Evolutionary conservation across 2,888 invertebrate genomes (phyloP), one percentile per base, ranked within the genome.

Genomic region (Bugula neritina): DNA sequence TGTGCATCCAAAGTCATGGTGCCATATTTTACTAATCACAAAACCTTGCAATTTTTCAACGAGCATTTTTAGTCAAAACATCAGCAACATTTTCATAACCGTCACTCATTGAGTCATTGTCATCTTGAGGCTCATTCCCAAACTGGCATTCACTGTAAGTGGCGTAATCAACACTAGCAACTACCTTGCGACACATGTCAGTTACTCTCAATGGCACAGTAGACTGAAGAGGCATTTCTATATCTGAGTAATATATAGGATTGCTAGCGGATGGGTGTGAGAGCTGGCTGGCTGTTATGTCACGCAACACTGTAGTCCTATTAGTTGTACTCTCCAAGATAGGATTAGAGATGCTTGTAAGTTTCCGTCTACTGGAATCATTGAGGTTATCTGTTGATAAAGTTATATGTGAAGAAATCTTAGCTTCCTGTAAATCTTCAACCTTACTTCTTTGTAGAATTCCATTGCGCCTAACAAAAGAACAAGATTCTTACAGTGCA

Each of bases 291-390:
- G 43, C 17, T 5, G 10, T 43, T 31, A 63, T 63, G 31, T 63
- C 63, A 13, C 63, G 10, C n/a, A 63, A 63, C 1, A 25, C 27
- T 27, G 27, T 63, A 63, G 29, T 31, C 5, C 31, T 21, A 27
- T 63, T 63, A 13, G 63, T 63, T 63, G 63, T 63, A n/a, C 63
- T 63, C 31, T 63, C 63, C 31, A 63, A 63, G 3, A 63, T 63
- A 63, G 63, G 63, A 63, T 31, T 63, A 63, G 63, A 63, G 21
- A 63, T 63, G 5, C 27, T 31, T 5, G 5, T 43, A 43, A 10
- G 43, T 31, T 63, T 25, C 17, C 23, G 29, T 31, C 63, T 63
- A 25, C 57, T 57, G 10, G 57, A 57, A 25, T 25, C n/a, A 43
- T 43, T 43, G 10, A 43, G 10, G 17, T 43, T 5, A 43, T 43